Evolutionary conservation across 2,888 invertebrate genomes (phyloP).

Genomic region (Paralinhomoeus sp.): DNA sequence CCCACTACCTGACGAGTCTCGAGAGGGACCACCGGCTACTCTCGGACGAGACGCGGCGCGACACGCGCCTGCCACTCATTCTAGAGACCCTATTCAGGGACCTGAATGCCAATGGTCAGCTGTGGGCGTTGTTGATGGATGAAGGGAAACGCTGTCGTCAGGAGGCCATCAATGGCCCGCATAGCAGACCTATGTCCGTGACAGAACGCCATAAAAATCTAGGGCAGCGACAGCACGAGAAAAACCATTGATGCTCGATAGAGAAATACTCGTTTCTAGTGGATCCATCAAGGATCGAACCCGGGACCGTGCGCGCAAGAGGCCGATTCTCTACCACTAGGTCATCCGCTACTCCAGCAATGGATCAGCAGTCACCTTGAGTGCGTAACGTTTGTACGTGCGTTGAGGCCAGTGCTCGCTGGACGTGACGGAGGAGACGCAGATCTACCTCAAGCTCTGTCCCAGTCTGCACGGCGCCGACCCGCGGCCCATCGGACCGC

Average conservation of each 20-base stretch:
- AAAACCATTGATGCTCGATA: too few species aligned
- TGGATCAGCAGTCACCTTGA: not conserved
- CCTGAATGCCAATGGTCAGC: constrained; percentile 12
- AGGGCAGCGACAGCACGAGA: too few species aligned
- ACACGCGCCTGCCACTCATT: constrained; percentile 9
- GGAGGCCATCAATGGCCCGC: too few species aligned
- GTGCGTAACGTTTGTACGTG: not conserved
- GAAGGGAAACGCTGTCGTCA: too few species aligned
- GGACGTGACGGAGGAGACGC: constrained; percentile 11
- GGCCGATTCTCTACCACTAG: too few species aligned
- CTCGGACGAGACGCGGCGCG: constrained; percentile 6
- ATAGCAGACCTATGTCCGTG: too few species aligned
- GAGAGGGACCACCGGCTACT: constrained; percentile 12
- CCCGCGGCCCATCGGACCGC: constrained; percentile 14
- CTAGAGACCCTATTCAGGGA: constrained; percentile 14
- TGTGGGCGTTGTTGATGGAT: not conserved
- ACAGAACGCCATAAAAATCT: too few species aligned
- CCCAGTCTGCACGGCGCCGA: constrained; percentile 17
- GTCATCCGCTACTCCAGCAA: too few species aligned
- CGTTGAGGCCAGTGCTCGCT: constrained; percentile 13
- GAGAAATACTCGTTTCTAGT: too few species aligned
- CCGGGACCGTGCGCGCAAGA: too few species aligned
- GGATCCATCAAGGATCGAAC: too few species aligned
- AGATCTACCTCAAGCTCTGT: constrained; percentile 17
- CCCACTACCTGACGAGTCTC: constrained; percentile 19